A percentile compares a stretch with the other conserved stretches of the same genome.
phyloP scores from a whole-genome alignment of 2,888 invertebrate species.

The Napeogenes sylphis region DNA sequence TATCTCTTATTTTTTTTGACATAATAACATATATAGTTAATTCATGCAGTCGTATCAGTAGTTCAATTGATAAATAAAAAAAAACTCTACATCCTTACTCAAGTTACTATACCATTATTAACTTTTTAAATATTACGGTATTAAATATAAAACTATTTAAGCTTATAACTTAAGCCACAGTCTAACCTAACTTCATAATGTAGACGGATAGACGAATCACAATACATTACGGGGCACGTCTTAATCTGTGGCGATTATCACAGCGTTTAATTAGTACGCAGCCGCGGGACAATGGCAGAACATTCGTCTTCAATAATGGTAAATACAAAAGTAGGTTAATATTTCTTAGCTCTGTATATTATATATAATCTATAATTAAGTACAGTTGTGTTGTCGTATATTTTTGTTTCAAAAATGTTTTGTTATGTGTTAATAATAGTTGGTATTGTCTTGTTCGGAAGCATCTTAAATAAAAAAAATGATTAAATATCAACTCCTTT shows the following conservation, averaged over 20 bases:
- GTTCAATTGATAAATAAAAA: no score
- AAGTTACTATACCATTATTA: no score
- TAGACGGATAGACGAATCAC: constrained; percentile 72
- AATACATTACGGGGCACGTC: constrained; percentile 63
- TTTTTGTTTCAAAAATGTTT: no score
- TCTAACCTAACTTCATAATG: constrained; percentile 54
- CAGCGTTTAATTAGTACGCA: constrained; percentile 62
- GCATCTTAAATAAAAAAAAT: no score
- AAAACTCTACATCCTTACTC: no score
- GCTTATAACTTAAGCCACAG: constrained; percentile 38
- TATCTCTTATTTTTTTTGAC: no score
- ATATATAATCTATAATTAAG: background rate
- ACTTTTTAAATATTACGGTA: no score
- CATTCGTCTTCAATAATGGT: constrained; percentile 50
- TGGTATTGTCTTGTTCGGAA: no score
- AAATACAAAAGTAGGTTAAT: constrained; percentile 26
- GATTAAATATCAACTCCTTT: no score
- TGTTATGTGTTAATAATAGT: no score
- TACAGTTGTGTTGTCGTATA: background rate
- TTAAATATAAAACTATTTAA: background rate
- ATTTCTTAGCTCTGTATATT: constrained; percentile 5
- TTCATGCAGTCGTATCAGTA: no score
- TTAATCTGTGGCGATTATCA: constrained; percentile 70
- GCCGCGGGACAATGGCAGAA: constrained; percentile 55
- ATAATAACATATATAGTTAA: no score